phyloP scores from a whole-genome alignment of 2,113 vertebrate species.

The Phrynosoma platyrhinos region DNA sequence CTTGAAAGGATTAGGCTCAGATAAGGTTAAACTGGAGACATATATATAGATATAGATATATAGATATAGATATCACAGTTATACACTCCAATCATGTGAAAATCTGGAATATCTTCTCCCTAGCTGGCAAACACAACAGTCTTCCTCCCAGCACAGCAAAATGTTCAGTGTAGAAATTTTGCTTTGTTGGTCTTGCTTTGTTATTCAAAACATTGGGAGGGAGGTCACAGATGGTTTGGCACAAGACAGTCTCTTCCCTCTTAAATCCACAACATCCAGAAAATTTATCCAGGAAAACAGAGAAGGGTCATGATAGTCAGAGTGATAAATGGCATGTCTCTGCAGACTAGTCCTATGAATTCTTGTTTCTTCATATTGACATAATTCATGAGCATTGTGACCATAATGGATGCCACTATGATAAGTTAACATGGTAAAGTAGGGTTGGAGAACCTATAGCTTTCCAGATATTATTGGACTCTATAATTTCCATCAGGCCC shows the following conservation, averaged over 20 bases:
- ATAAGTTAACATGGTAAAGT: neutral
- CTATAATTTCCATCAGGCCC: too few relatives aligned
- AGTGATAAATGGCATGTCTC: constrained; percentile 11
- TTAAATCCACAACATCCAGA: neutral
- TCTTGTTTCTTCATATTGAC: neutral
- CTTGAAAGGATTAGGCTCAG: too few relatives aligned
- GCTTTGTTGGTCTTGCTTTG: constrained; percentile 32
- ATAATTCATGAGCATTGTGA: neutral
- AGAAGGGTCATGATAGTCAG: neutral
- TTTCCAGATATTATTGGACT: too few relatives aligned
- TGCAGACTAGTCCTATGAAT: constrained; percentile 13
- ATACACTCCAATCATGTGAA: too few relatives aligned
- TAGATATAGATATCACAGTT: too few relatives aligned
- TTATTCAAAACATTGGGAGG: neutral
- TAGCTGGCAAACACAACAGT: too few relatives aligned
- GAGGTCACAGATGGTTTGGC: neutral
- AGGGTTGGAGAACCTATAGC: neutral
- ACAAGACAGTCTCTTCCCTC: constrained; percentile 26
- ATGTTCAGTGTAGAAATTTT: neutral
- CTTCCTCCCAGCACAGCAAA: neutral
- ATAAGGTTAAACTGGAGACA: too few relatives aligned
- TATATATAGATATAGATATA: too few relatives aligned
- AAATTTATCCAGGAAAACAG: neutral
- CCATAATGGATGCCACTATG: too few relatives aligned
- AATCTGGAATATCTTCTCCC: too few relatives aligned